Base-by-base conservation (phyloP, 92 coral and sea anemone species). In the Meandrina meandrites region DNA sequence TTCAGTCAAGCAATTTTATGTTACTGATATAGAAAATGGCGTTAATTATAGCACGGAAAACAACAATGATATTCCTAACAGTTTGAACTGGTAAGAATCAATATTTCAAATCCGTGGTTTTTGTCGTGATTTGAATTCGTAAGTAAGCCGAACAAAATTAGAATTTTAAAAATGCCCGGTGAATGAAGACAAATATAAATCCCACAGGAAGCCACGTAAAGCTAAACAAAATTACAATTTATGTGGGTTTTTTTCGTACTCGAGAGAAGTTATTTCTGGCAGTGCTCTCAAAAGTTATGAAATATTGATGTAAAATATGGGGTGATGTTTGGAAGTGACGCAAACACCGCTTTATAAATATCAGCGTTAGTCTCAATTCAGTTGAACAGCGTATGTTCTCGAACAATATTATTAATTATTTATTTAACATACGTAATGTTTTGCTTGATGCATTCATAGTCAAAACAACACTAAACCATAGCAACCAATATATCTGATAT, bases 231-330 rank as follows among this genome's bases (percentile, higher is more conserved):
- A 17, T 62, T 5, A 48, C 19, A 8, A 80, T 37, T 19, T 37
- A 40, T 13, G 22, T 10, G 1, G 27, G 8, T 12, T 14, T 8
- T 42, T 28, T 37, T 35, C 54, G 0, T 45, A 30, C n/a, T 24
- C 68, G 1, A 70, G 64, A 47, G 16, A 36, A 42, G 69, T 50
- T 82, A 82, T 82, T 82, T 82, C n/a, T 45, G 58, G 67, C 51
- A 28, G 19, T 48, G 66, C 68, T 48, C 40, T 51, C 31, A 4
- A 51, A 32, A n/a, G 34, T 48, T 31, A 16, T 73, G 31, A 74
- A 83, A 83, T 83, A 83, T 83, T 71, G 54, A 83, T 83, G 50
- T 28, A 10, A 67, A 80, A 45, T 30, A 30, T 79, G n/a, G 51
- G 69, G 53, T 22, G 66, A 31, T 35, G 64, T 83, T 15, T 54